Percentiles rank a stretch among this genome's conserved stretches.
Conservation (phyloP, 2,113 vertebrate species). For the Colaptes auratus region DNA sequence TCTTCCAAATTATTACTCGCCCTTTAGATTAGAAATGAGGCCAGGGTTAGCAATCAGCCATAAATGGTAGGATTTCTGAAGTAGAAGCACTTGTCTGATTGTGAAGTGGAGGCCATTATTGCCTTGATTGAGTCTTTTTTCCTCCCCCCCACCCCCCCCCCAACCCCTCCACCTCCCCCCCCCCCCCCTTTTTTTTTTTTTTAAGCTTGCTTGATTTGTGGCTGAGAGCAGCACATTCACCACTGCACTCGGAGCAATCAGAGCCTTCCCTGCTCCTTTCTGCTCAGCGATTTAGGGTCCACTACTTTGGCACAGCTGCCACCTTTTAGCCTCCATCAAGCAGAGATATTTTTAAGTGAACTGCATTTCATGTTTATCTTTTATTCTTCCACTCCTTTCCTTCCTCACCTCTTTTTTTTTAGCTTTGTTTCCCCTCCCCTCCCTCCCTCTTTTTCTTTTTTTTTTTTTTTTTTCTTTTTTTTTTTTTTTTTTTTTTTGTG, state of each 20-base stretch:
- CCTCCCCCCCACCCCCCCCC: conserved; percentile 40
- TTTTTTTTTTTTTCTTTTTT: not conserved
- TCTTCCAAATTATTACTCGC: conserved; percentile 90
- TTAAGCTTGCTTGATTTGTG: conserved; percentile 87
- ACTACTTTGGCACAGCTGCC: conserved; percentile 84
- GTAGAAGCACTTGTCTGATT: conserved; percentile 96
- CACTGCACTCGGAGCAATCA: conserved; percentile 87
- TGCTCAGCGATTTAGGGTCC: conserved; percentile 86
- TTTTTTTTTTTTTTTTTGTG: not conserved
- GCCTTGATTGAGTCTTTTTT: conserved; percentile 92
- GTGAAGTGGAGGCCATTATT: conserved; percentile 98
- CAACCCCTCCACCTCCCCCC: too few relatives aligned
- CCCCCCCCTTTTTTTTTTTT: conserved; percentile 66
- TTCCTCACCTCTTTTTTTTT: not conserved
- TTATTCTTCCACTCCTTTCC: not conserved
- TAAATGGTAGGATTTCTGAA: conserved; percentile 94
- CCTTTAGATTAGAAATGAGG: conserved; percentile 89
- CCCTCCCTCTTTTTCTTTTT: too few relatives aligned
- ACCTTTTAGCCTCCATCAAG: conserved; percentile 80
- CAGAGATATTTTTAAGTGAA: conserved; percentile 59
- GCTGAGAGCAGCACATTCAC: conserved; percentile 84
- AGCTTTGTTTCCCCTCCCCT: not conserved
- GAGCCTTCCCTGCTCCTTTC: conserved; percentile 83
- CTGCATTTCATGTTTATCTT: conserved; percentile 35
- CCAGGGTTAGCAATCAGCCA: conserved; percentile 94